These are phyloP conservation scores for Piliocolobus tephrosceles DNA, from an alignment of 2,113 vertebrate species.

Conservation along the genomic window DNA sequence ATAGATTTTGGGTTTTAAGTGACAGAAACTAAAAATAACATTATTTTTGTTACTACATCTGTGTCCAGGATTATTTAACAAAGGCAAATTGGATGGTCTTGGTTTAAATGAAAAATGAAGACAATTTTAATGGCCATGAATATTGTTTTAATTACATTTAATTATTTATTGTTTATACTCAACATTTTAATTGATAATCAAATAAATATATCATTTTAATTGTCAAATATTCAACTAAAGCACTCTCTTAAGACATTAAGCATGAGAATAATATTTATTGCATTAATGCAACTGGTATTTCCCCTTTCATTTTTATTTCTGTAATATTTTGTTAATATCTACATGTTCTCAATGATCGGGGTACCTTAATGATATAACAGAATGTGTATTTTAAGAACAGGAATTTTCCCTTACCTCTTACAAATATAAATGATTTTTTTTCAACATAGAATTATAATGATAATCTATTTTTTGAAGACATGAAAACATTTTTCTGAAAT, in stretches of 20 bases:
- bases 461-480: background rate
- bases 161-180: background rate
- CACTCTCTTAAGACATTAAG: background rate
- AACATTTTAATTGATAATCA: background rate
- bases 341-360: background rate
- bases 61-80: background rate
- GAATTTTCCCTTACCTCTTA: background rate
- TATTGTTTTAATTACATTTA: background rate
- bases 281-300: background rate
- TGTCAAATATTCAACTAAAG: background rate
- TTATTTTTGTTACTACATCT: background rate
- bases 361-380: background rate
- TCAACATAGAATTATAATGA: background rate
- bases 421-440: background rate
- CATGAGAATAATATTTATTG: background rate
- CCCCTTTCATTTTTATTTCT: background rate
- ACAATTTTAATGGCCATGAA: background rate
- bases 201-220: background rate
- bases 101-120: background rate
- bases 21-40: background rate
- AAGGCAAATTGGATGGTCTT: background rate
- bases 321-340: conserved; percentile 6
- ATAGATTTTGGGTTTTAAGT: background rate
- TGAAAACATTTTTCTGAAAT: background rate
- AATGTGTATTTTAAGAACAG: background rate